Percentiles rank a stretch among this genome's conserved stretches.
These are phyloP conservation scores for Euclidia mi DNA, from an alignment of 2,888 invertebrate genomes.

Conservation along the genomic window DNA sequence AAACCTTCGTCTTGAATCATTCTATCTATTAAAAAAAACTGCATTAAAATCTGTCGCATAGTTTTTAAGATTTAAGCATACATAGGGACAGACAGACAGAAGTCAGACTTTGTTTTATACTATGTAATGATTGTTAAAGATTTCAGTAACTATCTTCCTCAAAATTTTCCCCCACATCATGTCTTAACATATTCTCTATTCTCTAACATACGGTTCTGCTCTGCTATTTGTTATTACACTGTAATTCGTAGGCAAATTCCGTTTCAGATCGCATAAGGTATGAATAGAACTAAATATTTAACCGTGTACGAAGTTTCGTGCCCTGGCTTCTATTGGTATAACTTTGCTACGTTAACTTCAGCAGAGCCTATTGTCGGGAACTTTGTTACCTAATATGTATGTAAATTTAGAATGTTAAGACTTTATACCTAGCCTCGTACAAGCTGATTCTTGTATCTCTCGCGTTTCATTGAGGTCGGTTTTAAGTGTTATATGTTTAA, in stretches of 20 bases:
- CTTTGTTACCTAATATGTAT: constrained; percentile 50
- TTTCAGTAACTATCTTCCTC: too few species aligned
- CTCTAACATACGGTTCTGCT: not conserved
- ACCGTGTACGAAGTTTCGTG: constrained; percentile 23
- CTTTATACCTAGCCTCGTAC: constrained; percentile 3
- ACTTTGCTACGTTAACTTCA: constrained; percentile 36
- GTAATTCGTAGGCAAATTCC: constrained; percentile 45
- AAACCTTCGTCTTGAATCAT: too few species aligned
- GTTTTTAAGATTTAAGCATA: too few species aligned
- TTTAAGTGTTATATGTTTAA: not conserved
- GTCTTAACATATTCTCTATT: not conserved
- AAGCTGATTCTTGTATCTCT: constrained; percentile 4
- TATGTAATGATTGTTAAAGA: too few species aligned
- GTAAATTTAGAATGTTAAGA: constrained; percentile 39
- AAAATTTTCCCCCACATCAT: too few species aligned
- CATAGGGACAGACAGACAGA: too few species aligned
- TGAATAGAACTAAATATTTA: constrained; percentile 52
- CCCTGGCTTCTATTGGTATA: constrained; percentile 23
- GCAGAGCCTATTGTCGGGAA: constrained; percentile 31
- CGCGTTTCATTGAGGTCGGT: constrained; percentile 2
- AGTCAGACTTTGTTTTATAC: too few species aligned
- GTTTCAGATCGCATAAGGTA: constrained; percentile 40
- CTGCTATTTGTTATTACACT: constrained; percentile 21
- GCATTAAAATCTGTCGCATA: too few species aligned
- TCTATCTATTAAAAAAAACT: too few species aligned